Evolutionary conservation across 1,140 invertebrate genomes (phyloP), one percentile per base, ranked within the genome.

Genomic region (Odontomachus brunneus): DNA sequence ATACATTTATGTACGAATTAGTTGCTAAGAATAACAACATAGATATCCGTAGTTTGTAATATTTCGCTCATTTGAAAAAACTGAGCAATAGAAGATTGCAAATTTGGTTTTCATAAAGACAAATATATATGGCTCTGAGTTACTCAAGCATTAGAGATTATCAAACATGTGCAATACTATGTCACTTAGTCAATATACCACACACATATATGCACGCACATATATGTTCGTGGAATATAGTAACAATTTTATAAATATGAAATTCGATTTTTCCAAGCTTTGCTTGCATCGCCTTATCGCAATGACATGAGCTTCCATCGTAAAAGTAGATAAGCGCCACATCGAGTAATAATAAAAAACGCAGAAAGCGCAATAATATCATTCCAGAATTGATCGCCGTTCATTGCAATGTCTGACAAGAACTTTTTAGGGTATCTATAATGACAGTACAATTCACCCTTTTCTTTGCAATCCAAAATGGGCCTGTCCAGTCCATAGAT

Each of bases 401-500:
- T 94, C 95, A 99, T 97, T 0, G 96, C 96, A 69, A 99, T 96
- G 88, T 98, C 97, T 2, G 95, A 94, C 11, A 99, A 92, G 91
- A 98, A 97, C 89, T 96, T 96, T 12, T 94, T 91, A 0, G 97
- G 96, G 87, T 97, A 95, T 90, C 95, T 97, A 89, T 97, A 97
- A 91, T 97, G 97, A 84, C 97, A 98, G 82, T 97, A 97, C 4
- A 90, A 83, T 22, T 92, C 92, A 72, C 95, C 33, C 2, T 76
- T 80, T 2, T 57, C 49, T 14, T 75, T 57, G 90, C 97, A 97
- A 0, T 94, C 94, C 12, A 98, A 91, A 7, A 92, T 95, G 0
- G 94, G 92, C 74, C 98, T 94, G 85, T 97, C 94, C 51, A 96
- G 91, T 0, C 98, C 97, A 89, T 98, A 99, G 67, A 99, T 97